These are phyloP conservation scores for Temnothorax rugatulus DNA, from an alignment of 2,888 invertebrate species.

Conservation along the genomic window DNA sequence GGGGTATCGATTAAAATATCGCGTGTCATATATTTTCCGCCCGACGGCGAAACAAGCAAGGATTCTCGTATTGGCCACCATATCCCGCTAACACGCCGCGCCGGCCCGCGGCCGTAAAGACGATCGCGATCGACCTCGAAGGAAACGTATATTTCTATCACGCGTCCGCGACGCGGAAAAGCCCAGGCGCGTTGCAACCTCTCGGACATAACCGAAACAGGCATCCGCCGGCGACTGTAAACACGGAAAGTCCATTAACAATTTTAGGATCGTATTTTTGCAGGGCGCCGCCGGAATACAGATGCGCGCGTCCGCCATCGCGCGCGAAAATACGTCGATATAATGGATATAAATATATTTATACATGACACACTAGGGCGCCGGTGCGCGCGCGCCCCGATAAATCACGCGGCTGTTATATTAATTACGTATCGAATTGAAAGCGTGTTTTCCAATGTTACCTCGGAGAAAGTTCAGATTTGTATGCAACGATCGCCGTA, in stretches of 20 bases:
- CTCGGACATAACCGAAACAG: slow-evolving; percentile 48
- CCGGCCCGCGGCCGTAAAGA: slow-evolving; percentile 37
- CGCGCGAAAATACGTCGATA: slow-evolving; percentile 70
- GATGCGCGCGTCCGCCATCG: slow-evolving; percentile 66
- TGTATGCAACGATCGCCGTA: slow-evolving; percentile 32
- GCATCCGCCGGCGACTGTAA: slow-evolving; percentile 58
- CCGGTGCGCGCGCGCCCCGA: slow-evolving; percentile 16
- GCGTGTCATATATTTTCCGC: slow-evolving; percentile 53
- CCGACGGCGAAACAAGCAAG: slow-evolving; percentile 39
- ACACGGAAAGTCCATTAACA: slow-evolving; percentile 83
- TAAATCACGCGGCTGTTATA: slow-evolving; percentile 53
- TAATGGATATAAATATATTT: slow-evolving; percentile 61
- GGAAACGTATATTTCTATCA: slow-evolving; percentile 42
- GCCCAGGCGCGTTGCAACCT: neutral
- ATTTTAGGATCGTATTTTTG: slow-evolving; percentile 75
- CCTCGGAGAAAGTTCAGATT: slow-evolving; percentile 52
- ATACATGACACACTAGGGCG: slow-evolving; percentile 39
- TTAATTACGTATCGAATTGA: slow-evolving; percentile 58
- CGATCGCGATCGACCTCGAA: slow-evolving; percentile 28
- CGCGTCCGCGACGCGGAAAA: slow-evolving; percentile 26
- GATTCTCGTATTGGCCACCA: slow-evolving; percentile 14
- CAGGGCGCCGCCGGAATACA: slow-evolving; percentile 66
- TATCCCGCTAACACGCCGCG: slow-evolving; percentile 28
- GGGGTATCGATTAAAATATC: slow-evolving; percentile 69
- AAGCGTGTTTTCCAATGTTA: slow-evolving; percentile 45